phyloP scores from a whole-genome alignment of 2,113 vertebrate species.

The Edolisoma coerulescens region DNA sequence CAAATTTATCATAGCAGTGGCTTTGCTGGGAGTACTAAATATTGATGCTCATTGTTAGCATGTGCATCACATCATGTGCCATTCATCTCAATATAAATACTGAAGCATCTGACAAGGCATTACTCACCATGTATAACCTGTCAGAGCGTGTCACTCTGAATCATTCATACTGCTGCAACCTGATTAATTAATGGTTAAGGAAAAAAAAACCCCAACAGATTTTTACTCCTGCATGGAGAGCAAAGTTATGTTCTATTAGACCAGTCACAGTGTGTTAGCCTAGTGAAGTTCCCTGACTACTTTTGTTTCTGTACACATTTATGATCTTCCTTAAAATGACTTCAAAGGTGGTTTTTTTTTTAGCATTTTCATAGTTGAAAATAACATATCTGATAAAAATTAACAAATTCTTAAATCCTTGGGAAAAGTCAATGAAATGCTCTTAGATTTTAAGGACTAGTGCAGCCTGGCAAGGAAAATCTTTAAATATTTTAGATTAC shows the following conservation, averaged over 20 bases:
- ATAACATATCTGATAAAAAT: background rate
- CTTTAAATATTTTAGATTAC: background rate
- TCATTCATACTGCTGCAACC: conserved; percentile 9
- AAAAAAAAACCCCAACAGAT: background rate
- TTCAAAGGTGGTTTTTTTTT: background rate
- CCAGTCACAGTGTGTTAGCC: background rate
- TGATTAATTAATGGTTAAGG: conserved; percentile 58
- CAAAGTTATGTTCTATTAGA: background rate
- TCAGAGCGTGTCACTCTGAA: conserved; percentile 22
- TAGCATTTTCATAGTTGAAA: background rate
- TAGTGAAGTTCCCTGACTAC: background rate
- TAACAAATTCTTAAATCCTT: background rate
- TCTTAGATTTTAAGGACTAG: background rate
- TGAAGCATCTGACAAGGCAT: conserved; percentile 39
- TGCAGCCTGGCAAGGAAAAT: background rate
- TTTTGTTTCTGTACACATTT: background rate
- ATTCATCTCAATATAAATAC: conserved; percentile 68
- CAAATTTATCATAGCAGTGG: conserved; percentile 50
- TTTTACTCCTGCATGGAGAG: background rate
- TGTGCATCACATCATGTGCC: conserved; percentile 49
- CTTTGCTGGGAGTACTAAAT: conserved; percentile 57
- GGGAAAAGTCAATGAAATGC: background rate
- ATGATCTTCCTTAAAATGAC: background rate
- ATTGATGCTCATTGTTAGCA: conserved; percentile 63
- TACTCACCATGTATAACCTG: conserved; percentile 58